A percentile compares a stretch with the other conserved stretches of the same genome.
Conservation (phyloP, 2,797 vertebrate genomes). For the Merluccius polli region DNA sequence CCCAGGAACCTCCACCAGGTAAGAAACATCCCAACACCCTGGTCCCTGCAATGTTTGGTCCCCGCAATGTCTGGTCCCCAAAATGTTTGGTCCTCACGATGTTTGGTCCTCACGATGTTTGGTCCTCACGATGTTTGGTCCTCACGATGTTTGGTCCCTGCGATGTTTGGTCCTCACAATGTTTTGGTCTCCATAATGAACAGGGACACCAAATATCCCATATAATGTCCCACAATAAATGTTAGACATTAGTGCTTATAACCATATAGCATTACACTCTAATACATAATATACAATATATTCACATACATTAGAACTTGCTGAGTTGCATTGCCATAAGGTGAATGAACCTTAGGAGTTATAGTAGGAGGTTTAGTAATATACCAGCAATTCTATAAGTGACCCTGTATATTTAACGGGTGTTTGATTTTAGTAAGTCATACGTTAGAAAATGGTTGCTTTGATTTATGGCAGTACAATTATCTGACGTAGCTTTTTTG, state of each 20-base stretch:
- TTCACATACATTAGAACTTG: neutral
- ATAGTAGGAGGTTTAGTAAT: neutral
- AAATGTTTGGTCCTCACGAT: neutral
- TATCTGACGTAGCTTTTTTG: neutral
- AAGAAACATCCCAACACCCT: conserved; percentile 14
- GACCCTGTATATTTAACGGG: neutral
- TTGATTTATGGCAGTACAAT: neutral
- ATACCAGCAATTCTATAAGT: neutral
- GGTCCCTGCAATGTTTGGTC: neutral
- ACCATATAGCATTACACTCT: neutral
- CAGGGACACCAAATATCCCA: neutral
- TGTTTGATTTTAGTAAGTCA: neutral
- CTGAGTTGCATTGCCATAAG: neutral
- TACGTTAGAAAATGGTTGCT: neutral
- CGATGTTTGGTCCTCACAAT: neutral
- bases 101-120: too few relatives aligned
- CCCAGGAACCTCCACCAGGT: conserved; percentile 94
- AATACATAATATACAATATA: neutral
- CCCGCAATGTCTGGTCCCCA: neutral
- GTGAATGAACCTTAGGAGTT: neutral
- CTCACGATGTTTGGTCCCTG: neutral
- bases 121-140: too few relatives aligned
- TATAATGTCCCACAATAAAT: neutral
- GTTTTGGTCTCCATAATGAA: neutral
- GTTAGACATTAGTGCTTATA: neutral